Evolutionary conservation across 30 jellyfish, hydroid and myxozoan species (phyloP).

Genomic region (Morbakka virulenta): DNA sequence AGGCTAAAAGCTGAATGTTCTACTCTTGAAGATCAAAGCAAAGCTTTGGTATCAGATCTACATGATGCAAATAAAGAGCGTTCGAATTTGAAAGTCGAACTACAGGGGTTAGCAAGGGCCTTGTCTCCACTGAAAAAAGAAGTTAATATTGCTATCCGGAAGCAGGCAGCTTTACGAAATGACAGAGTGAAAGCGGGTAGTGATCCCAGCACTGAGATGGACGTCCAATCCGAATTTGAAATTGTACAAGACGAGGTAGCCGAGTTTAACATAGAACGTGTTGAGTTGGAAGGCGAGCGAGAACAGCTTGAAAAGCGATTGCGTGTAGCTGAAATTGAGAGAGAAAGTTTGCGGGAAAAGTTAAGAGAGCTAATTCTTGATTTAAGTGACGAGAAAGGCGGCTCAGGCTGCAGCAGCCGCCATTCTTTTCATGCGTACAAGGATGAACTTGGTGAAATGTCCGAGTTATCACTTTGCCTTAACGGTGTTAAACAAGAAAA

Average conservation of each 20-base stretch:
- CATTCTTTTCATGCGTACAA: background rate
- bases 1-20: constrained; percentile 83
- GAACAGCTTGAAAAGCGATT: constrained; percentile 49
- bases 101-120: constrained; percentile 94
- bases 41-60: constrained; percentile 65
- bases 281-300: constrained; percentile 74
- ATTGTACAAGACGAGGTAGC: constrained; percentile 77
- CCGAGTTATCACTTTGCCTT: background rate
- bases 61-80: constrained; percentile 70
- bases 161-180: constrained; percentile 50
- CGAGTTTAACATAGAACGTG: constrained; percentile 61
- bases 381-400: background rate
- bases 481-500: constrained; percentile 51
- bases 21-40: constrained; percentile 64
- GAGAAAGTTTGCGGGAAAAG: constrained; percentile 53
- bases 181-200: background rate
- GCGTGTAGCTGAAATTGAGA: constrained; percentile 32
- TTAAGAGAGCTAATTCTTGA: constrained; percentile 73
- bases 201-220: background rate
- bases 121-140: constrained; percentile 92
- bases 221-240: constrained; percentile 36
- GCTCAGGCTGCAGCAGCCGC: background rate
- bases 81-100: constrained; percentile 61
- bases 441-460: background rate
- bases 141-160: constrained; percentile 80